Evolutionary conservation across 2,888 invertebrate genomes (phyloP).

Genomic region (Pachycephus smyrnensis): DNA sequence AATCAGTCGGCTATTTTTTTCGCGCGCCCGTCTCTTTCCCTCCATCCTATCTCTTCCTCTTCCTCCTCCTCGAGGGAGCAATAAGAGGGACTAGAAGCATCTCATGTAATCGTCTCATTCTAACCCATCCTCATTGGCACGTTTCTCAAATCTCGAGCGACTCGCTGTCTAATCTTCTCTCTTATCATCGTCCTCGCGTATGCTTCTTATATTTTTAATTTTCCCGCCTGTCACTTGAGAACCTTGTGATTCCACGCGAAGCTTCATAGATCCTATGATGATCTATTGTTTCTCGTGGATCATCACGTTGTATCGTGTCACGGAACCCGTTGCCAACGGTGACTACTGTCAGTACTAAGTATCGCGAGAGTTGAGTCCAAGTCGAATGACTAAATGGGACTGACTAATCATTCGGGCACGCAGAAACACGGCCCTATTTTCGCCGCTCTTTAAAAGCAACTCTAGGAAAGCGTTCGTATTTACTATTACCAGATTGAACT

Average conservation of each 20-base stretch:
- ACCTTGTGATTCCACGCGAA: neutral
- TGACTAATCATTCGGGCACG: slow-evolving; percentile 53
- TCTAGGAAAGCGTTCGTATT: neutral
- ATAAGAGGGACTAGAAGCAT: neutral
- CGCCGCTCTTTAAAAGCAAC: slow-evolving; percentile 30
- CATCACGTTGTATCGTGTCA: neutral
- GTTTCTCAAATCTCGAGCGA: slow-evolving; percentile 11
- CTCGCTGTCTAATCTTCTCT: slow-evolving; percentile 1
- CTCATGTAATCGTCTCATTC: neutral
- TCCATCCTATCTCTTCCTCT: slow-evolving; percentile 1
- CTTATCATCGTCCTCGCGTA: neutral
- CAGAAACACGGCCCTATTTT: slow-evolving; percentile 54
- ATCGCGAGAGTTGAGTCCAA: slow-evolving; percentile 37
- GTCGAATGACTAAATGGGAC: slow-evolving; percentile 54
- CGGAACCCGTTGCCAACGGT: slow-evolving; percentile 42
- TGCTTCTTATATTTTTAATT: neutral
- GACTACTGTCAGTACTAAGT: slow-evolving; percentile 48
- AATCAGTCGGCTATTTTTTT: slow-evolving; percentile 55
- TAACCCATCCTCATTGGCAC: slow-evolving; percentile 10
- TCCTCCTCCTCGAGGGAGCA: neutral
- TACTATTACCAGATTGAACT: neutral
- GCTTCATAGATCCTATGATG: neutral
- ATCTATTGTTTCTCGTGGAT: neutral
- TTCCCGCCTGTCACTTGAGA: neutral
- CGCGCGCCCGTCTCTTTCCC: slow-evolving; percentile 20